Percentiles rank a stretch among this genome's conserved stretches.
Conservation (phyloP, 2,888 invertebrate species). For the Andrena minutula region DNA sequence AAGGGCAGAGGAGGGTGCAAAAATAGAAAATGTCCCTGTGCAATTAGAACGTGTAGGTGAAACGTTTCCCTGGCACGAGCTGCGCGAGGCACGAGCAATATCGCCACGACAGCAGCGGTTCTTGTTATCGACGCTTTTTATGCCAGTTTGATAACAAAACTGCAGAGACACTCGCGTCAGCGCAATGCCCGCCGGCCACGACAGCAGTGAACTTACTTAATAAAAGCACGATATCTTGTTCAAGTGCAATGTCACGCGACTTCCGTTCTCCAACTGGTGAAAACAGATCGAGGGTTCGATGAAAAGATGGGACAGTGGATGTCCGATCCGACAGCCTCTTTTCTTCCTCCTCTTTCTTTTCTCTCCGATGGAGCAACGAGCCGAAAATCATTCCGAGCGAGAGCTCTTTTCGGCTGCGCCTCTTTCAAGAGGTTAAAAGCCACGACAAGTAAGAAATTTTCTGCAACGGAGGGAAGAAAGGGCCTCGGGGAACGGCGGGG, state of each 20-base stretch:
- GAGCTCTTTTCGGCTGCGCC: background rate
- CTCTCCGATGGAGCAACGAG: background rate
- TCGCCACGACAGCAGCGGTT: conserved; percentile 5
- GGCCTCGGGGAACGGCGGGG: conserved; percentile 15
- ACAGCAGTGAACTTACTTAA: conserved; percentile 14
- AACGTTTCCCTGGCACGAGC: background rate
- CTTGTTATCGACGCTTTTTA: conserved; percentile 40
- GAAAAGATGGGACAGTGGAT: background rate
- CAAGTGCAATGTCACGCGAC: conserved; percentile 44
- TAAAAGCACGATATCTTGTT: conserved; percentile 37
- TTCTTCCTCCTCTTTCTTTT: background rate
- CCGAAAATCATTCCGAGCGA: conserved; percentile 1
- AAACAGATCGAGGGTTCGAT: conserved; percentile 1
- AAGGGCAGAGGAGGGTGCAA: too few relatives aligned
- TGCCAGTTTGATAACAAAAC: conserved; percentile 39
- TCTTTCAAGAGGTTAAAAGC: conserved; percentile 2
- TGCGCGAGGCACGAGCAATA: background rate
- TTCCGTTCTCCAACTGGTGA: background rate
- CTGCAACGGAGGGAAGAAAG: conserved; percentile 17
- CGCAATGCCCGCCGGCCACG: background rate
- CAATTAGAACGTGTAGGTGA: background rate
- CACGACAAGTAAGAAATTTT: background rate
- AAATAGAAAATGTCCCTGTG: background rate
- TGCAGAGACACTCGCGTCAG: conserved; percentile 42
- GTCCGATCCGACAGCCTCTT: background rate